These are phyloP conservation scores for Crotalus horridus DNA, from an alignment of 2,113 vertebrate species.

Conservation along the genomic window DNA sequence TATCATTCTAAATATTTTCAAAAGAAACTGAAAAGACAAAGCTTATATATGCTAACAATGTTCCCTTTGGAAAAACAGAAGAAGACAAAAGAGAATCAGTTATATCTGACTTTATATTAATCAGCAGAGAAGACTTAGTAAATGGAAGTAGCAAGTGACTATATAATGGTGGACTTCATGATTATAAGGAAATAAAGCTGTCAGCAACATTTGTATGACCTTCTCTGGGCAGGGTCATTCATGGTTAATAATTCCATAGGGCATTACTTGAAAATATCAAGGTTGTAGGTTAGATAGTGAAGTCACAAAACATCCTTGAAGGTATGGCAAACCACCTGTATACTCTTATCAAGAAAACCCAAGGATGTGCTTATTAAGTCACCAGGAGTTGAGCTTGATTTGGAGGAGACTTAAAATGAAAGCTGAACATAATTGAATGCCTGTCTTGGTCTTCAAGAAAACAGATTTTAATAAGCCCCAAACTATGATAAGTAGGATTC, in stretches of 20 bases:
- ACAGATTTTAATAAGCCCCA: not conserved
- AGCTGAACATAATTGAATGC: not conserved
- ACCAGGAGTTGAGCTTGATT: not conserved
- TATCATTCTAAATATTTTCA: not conserved
- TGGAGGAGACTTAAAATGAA: not conserved
- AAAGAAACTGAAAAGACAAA: not conserved
- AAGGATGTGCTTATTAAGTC: not conserved
- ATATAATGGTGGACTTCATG: not conserved
- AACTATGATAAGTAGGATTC: not conserved
- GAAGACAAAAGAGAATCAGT: not conserved
- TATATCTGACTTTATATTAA: not conserved
- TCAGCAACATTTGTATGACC: not conserved
- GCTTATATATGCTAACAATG: not conserved
- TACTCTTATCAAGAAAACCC: not conserved
- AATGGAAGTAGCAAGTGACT: not conserved
- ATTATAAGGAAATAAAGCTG: not conserved
- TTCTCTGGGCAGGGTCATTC: not conserved
- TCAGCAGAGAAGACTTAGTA: not conserved
- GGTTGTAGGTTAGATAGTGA: not conserved
- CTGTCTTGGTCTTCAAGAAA: not conserved
- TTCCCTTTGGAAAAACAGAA: not conserved
- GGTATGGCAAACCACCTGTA: not conserved
- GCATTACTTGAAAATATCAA: not conserved
- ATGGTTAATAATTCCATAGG: not conserved
- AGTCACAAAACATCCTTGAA: not conserved